Evolutionary conservation across 2,888 invertebrate species (phyloP), one percentile per base, ranked within the genome.

Genomic region (Lapara coniferarum): DNA sequence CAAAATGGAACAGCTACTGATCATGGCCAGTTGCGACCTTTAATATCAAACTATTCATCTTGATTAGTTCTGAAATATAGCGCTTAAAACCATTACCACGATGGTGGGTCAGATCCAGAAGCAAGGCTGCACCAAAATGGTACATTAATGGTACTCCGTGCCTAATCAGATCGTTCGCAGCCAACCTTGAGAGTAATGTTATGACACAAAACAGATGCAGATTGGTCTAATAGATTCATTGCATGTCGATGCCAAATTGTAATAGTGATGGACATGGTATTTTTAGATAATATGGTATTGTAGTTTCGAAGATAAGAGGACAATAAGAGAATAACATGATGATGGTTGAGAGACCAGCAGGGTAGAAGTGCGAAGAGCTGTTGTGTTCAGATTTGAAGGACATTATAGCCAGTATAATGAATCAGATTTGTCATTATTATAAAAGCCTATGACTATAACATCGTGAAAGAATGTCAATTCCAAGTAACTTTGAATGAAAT

Each of bases 161-260:
- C 19, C 49, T 63, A 63, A 63, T 63, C 63, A 63, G 63, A 16
- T 12, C 4, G 44, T 49, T 46, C 19, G 44, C 46, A 44, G 59
- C 19, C 19, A 19, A 37, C 49, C 55, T 55, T 55, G 46, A 63
- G 19, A 10, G 16, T 63, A 63, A 63, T 63, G 63, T 49, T 63
- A 49, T 37, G 57, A 57, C 49, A 63, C 44, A 46, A 63, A 63
- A 12, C 63, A 63, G 63, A 63, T 19, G 46, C 19, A 19, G 57
- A 57, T 57, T 57, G 63, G 63, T 2, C 63, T 63, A 63, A 63
- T 63, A 63, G 63, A 63, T 49, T 13, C 63, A 49, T 49, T 49
- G 49, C 13, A 49, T 63, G 59, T 55, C 19, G 63, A 63, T 63
- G 63, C 63, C 63, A 63, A 63, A 46, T 46, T 16, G 16, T 63